Evolutionary conservation across 2,797 vertebrate species (phyloP).

Genomic region (Ficedula albicollis): DNA sequence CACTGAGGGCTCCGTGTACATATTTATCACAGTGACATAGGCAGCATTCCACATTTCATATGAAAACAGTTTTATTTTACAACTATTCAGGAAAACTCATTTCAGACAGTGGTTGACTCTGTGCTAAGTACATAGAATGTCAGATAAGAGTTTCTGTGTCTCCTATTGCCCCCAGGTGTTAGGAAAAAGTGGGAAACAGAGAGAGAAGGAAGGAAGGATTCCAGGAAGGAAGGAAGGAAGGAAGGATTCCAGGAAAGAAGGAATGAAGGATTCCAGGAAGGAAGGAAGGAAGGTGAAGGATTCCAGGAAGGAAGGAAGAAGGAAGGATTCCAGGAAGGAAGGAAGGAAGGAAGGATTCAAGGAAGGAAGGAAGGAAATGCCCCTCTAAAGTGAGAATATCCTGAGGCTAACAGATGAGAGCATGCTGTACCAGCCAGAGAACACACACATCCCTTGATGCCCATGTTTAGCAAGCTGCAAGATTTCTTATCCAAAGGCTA

Average conservation of each 20-base stretch:
- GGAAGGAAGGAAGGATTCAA: not conserved
- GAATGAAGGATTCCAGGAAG: too few relatives aligned
- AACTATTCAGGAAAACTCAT: not conserved
- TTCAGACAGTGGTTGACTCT: not conserved
- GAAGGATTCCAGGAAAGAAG: too few relatives aligned
- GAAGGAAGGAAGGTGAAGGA: too few relatives aligned
- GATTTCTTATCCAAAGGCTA: not conserved
- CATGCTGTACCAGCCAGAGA: not conserved
- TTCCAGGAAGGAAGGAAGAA: too few relatives aligned
- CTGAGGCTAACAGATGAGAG: not conserved
- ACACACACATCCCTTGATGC: not conserved
- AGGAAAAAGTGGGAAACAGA: not conserved
- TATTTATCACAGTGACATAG: not conserved
- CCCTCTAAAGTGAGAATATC: not conserved
- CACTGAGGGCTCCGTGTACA: not conserved
- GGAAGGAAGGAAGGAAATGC: not conserved
- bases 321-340: not conserved
- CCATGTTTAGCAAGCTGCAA: not conserved
- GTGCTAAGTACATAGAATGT: not conserved
- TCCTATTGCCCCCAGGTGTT: not conserved
- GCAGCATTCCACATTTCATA: not conserved
- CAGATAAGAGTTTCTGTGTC: not conserved
- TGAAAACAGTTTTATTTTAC: not conserved
- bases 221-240: too few relatives aligned
- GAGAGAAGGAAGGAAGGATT: not conserved